A percentile compares a stretch with the other conserved stretches of the same genome.
phyloP scores from a whole-genome alignment of 2,113 vertebrate genomes.

The Bos javanicus region DNA sequence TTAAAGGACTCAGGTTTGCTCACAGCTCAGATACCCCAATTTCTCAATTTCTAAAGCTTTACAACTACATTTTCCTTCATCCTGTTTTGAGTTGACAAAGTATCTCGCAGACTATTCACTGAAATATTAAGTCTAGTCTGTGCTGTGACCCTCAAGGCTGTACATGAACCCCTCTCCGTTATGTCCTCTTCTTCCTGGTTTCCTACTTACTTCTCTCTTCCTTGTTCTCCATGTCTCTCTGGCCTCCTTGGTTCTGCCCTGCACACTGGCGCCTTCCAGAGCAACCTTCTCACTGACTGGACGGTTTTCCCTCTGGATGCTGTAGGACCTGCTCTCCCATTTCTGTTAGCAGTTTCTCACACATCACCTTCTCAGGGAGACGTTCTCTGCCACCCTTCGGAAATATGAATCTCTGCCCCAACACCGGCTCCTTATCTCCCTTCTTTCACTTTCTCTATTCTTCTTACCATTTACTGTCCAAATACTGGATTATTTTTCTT shows the following conservation, averaged over 20 bases:
- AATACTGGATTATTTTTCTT: neutral
- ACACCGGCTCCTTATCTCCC: neutral
- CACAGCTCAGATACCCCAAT: neutral
- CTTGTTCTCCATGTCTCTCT: neutral
- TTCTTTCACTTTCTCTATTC: neutral
- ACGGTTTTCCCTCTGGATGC: too few species aligned
- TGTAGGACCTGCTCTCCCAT: neutral
- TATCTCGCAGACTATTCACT: neutral
- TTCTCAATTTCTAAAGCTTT: neutral
- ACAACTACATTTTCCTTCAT: neutral
- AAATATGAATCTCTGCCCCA: neutral
- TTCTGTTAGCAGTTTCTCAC: neutral
- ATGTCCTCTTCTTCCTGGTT: neutral
- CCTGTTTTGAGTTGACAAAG: neutral
- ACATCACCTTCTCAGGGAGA: neutral
- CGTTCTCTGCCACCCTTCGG: neutral
- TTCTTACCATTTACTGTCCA: neutral
- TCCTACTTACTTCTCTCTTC: neutral
- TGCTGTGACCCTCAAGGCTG: neutral
- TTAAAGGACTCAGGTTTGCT: neutral
- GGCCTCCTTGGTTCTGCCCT: neutral
- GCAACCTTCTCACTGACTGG: neutral
- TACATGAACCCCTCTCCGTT: fast-evolving
- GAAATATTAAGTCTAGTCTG: neutral
- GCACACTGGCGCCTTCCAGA: neutral